These are phyloP conservation scores for Porites lobata DNA, from an alignment of 92 coral and sea anemone genomes.

Conservation along the genomic window DNA sequence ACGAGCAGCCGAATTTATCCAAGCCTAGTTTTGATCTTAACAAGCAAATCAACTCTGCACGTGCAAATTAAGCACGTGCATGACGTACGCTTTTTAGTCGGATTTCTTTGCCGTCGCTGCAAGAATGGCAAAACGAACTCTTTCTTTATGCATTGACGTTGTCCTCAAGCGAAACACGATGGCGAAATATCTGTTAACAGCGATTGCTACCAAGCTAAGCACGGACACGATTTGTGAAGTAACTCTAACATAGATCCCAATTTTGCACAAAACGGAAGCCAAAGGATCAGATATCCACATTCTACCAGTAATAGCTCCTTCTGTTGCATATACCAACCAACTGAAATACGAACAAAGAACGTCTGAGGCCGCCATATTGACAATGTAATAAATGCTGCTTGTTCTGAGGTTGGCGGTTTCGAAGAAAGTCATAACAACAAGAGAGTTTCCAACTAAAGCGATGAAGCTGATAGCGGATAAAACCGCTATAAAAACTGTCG, in stretches of 20 bases:
- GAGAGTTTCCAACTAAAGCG: neutral
- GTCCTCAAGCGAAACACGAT: neutral
- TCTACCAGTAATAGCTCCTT: neutral
- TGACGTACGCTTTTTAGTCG: too few species aligned
- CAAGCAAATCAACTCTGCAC: too few species aligned
- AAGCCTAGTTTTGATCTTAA: too few species aligned
- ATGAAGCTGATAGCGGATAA: neutral
- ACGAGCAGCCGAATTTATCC: too few species aligned
- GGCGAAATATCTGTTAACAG: too few species aligned
- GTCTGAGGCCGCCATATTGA: slow-evolving; percentile 11
- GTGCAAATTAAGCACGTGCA: too few species aligned
- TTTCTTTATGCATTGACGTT: neutral
- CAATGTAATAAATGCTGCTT: neutral
- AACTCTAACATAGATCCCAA: neutral
- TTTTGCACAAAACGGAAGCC: neutral
- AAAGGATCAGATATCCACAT: neutral
- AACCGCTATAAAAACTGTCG: neutral
- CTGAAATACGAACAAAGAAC: neutral
- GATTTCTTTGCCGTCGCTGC: too few species aligned
- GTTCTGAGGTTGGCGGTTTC: neutral
- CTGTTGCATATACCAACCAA: neutral
- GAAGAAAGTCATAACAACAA: neutral
- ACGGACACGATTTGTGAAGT: neutral
- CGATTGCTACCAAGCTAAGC: too few species aligned
- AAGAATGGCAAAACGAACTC: neutral